Conservation (phyloP, 2,797 vertebrate species). For the Dendrocincla fuliginosa region DNA sequence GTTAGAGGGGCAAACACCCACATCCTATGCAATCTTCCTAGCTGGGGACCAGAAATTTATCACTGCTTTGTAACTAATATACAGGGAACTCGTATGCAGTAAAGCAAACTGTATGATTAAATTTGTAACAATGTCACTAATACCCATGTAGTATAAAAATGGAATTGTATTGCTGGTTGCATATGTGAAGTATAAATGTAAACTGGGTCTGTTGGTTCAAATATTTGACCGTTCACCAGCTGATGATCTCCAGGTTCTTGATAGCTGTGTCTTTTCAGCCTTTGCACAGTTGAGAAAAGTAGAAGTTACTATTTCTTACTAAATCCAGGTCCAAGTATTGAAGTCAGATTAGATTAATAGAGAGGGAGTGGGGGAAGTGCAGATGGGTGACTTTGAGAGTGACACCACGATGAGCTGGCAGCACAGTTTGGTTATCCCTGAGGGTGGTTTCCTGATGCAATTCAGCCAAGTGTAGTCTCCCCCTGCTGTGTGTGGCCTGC, state of each 20-base stretch:
- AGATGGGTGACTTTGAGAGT: background rate
- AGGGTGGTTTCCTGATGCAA: background rate
- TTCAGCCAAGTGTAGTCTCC: background rate
- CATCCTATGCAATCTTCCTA: background rate
- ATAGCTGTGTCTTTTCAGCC: background rate
- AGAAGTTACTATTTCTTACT: background rate
- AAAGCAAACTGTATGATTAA: background rate
- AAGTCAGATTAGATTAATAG: background rate
- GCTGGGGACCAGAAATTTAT: background rate
- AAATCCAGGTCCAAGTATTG: background rate
- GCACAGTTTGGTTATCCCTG: background rate
- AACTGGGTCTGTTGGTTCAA: background rate
- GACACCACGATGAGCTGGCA: background rate
- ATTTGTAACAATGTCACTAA: background rate
- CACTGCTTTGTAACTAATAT: background rate
- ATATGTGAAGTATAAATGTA: background rate
- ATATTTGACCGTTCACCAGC: background rate
- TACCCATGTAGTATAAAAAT: background rate
- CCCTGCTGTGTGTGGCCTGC: background rate
- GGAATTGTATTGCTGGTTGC: background rate
- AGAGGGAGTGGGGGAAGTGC: background rate
- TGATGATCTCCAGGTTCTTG: background rate
- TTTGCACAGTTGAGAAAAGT: background rate
- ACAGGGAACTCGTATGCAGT: background rate
- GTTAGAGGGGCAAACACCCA: background rate